phyloP scores from a whole-genome alignment of 1,140 invertebrate species.

The Micrasema longulum region DNA sequence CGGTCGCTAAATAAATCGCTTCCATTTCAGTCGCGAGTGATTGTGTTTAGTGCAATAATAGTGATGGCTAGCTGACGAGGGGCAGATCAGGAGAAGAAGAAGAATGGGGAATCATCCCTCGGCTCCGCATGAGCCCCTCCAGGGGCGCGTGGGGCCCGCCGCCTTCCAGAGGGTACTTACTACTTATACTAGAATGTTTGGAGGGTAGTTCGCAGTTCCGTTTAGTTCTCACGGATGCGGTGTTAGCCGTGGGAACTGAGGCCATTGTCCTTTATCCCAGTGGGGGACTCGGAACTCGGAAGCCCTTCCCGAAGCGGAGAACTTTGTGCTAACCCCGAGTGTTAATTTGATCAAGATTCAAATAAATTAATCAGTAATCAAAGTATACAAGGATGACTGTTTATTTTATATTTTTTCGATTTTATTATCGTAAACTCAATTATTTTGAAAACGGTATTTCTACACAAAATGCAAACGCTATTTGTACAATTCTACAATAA shows the following conservation, averaged over 20 bases:
- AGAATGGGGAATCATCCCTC: constrained; percentile 78
- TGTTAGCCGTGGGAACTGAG: background rate
- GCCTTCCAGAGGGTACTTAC: constrained; percentile 58
- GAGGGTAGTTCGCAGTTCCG: too few species aligned
- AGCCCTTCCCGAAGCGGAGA: background rate
- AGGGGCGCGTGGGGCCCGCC: constrained; percentile 55
- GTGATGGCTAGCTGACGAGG: background rate
- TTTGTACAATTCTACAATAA: too few species aligned
- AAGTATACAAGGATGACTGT: too few species aligned
- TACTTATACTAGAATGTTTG: background rate
- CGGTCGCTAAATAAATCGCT: background rate
- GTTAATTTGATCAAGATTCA: too few species aligned
- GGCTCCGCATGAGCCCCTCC: constrained; percentile 73
- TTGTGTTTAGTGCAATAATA: background rate
- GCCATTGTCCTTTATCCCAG: background rate
- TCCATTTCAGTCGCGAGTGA: background rate
- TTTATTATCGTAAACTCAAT: too few species aligned
- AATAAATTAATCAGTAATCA: too few species aligned
- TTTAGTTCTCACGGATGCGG: background rate
- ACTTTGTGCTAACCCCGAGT: too few species aligned
- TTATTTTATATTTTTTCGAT: too few species aligned
- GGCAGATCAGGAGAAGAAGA: too few species aligned
- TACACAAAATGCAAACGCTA: too few species aligned
- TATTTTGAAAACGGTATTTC: too few species aligned
- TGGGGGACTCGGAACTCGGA: background rate